These are phyloP conservation scores for Hypocryptadius cinnamomeus DNA, from an alignment of 2,113 vertebrate species.

Conservation along the genomic window DNA sequence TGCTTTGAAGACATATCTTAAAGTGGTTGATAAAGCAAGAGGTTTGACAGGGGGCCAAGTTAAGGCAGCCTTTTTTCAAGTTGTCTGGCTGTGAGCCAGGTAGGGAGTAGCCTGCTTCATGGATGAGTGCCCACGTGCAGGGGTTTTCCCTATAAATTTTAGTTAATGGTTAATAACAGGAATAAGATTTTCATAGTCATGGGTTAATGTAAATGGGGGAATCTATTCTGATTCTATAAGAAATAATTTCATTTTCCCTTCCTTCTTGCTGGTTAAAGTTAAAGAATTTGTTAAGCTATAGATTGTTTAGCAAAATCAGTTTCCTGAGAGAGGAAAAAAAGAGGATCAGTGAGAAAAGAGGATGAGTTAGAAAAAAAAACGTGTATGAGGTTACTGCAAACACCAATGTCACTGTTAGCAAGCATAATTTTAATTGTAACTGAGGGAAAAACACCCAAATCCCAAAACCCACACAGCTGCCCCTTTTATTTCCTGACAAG, in stretches of 20 bases:
- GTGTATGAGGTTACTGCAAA: not conserved
- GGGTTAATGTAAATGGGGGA: not conserved
- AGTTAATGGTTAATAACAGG: not conserved
- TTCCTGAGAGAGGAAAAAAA: not conserved
- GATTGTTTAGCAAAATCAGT: not conserved
- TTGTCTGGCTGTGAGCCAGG: not conserved
- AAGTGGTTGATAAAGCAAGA: not conserved
- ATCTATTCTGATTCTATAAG: not conserved
- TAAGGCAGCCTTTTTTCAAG: not conserved
- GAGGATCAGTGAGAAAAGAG: not conserved
- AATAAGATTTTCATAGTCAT: not conserved
- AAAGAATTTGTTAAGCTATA: not conserved
- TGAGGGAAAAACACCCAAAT: not conserved
- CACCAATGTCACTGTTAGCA: not conserved
- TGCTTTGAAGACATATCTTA: not conserved
- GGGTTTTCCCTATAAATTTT: not conserved
- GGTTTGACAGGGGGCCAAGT: not conserved
- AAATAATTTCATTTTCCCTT: not conserved
- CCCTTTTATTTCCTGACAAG: not conserved
- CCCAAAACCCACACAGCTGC: not conserved
- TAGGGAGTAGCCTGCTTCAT: not conserved
- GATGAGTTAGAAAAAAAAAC: not conserved
- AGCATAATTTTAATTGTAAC: not conserved
- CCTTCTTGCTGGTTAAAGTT: not conserved
- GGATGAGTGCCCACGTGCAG: fast-evolving